Base-by-base conservation (phyloP, 1,140 invertebrate genomes). In the Radopholus similis region DNA sequence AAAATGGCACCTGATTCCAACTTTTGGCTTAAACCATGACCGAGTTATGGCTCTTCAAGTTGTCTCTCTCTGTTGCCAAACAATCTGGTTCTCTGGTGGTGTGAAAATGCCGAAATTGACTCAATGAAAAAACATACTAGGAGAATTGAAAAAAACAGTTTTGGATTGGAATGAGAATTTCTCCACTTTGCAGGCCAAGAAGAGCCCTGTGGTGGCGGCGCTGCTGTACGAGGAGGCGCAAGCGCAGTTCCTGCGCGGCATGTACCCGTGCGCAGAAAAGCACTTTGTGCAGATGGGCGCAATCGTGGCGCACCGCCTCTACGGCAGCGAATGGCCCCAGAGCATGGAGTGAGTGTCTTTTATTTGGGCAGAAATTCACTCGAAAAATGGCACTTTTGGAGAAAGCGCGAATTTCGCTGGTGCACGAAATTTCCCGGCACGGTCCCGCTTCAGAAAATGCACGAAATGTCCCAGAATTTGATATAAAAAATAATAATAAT, bases 181-280 rank as follows among this genome's bases (percentile, higher is more conserved):
- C n/a, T n/a, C n/a, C 13, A 21, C 0, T 64, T 76, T 73, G 60
- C 40, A 73, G 72, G 72, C 75, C 13, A 30, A 66, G 32, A 76
- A 76, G 32, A 30, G 32, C 30, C 30, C 69, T 23, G 71, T 38
- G 2, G 38, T 35, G 21, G 23, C 76, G 34, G 55, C 64, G 13
- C 40, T 73, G 38, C 42, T 73, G 13, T 73, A 73, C 35, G 68
- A 32, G n/a, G 74, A 77, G 32, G 74, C 72, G 30, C 66, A 73
- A 56, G 44, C 62, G 2, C 40, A 73, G n/a, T 73, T 77, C 40
- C 44, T 73, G 11, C 21, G 38, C 21, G 74, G 72, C 5, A 18
- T 77, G 15, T 51, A 66, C 49, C 72, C 74, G 23, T 76, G 73
- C 37, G 32, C 70, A 5, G 56, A 76, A 18, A 73, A 73, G 35